Conservation (phyloP, 2,113 vertebrate genomes). For the Phyllostomus hastatus region DNA sequence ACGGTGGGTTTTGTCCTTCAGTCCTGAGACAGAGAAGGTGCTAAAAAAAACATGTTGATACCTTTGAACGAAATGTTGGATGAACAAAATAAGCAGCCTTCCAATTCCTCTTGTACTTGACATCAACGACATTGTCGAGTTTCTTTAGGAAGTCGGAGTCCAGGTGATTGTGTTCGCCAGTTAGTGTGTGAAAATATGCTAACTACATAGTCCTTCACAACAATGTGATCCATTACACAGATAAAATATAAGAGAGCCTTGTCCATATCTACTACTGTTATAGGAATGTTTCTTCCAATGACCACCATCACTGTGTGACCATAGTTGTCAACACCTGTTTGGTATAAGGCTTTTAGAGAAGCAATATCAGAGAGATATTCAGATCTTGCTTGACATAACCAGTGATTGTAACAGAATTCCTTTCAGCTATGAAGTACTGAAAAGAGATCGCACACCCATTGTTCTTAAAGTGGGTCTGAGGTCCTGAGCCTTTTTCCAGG, state of each 20-base stretch:
- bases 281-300: no score
- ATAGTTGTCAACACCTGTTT: no score
- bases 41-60: constrained; percentile 95
- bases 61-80: constrained; percentile 97
- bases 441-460: background rate
- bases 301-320: no score
- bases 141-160: constrained; percentile 94
- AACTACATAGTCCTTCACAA: constrained; percentile 96
- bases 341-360: no score
- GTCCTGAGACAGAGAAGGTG: constrained; percentile 93
- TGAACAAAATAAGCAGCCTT: constrained; percentile 97
- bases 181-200: constrained; percentile 98
- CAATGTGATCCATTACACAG: constrained; percentile 98
- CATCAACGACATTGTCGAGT: constrained; percentile 92
- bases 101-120: constrained; percentile 96
- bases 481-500: background rate
- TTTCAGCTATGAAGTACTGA: background rate
- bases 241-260: constrained; percentile 97
- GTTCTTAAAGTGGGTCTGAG: background rate
- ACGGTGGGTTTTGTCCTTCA: constrained; percentile 95
- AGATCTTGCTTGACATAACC: no score
- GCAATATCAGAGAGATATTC: no score
- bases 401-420: background rate
- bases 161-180: constrained; percentile 94
- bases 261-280: no score